phyloP scores from a whole-genome alignment of 2,888 invertebrate genomes.

The Noctua fimbriata region DNA sequence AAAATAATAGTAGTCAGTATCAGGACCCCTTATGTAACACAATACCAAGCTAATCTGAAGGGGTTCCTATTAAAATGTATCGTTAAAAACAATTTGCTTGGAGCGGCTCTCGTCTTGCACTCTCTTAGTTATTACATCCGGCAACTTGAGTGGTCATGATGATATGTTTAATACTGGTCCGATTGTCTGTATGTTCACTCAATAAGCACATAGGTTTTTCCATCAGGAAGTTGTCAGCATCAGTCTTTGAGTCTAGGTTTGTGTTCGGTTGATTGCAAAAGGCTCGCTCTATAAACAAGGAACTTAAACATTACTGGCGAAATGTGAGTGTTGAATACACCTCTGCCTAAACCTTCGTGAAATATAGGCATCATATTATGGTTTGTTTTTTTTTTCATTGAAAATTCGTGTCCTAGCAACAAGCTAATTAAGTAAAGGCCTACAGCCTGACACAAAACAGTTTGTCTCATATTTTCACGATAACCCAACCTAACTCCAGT shows the following conservation, averaged over 20 bases:
- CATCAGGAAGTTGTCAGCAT: neutral
- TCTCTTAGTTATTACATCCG: conserved; percentile 71
- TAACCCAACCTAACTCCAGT: neutral
- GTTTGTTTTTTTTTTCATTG: too few species aligned
- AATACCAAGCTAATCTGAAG: conserved; percentile 29
- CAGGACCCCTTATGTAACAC: conserved; percentile 9
- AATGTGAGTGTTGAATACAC: neutral
- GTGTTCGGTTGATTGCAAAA: neutral
- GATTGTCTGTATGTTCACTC: neutral
- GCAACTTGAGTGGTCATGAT: conserved; percentile 51
- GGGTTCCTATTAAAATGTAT: conserved; percentile 74
- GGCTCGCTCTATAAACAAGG: neutral
- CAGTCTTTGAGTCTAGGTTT: neutral
- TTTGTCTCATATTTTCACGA: neutral
- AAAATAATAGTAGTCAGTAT: neutral
- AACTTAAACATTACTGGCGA: neutral
- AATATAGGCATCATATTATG: too few species aligned
- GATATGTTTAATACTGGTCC: neutral
- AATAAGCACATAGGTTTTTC: neutral
- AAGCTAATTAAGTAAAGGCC: too few species aligned
- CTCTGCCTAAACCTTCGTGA: neutral
- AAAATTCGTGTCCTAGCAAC: neutral
- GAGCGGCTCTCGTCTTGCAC: conserved; percentile 63
- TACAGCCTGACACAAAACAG: too few species aligned
- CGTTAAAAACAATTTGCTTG: conserved; percentile 76